Percentiles rank a stretch among this genome's conserved stretches.
Conservation (phyloP, 2,113 vertebrate genomes). For the Megaptera novaeangliae region DNA sequence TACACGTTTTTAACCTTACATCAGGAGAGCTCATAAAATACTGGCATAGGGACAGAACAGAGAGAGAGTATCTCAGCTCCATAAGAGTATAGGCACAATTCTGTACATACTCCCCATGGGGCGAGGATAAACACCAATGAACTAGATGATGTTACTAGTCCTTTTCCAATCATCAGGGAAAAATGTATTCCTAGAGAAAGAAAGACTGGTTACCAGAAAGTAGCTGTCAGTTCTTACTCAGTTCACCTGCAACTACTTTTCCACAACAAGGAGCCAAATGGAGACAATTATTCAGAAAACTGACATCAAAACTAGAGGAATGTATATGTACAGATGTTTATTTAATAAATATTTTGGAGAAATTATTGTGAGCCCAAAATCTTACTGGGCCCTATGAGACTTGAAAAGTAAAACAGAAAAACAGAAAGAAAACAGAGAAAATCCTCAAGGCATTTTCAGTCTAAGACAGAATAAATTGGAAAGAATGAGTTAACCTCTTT, state of each 20-base stretch:
- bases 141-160: not conserved
- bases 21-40: not conserved
- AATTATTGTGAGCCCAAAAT: not conserved
- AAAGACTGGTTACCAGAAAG: conserved; percentile 28
- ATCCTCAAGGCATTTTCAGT: not conserved
- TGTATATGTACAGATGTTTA: not conserved
- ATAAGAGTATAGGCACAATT: not conserved
- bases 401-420: not conserved
- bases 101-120: not conserved
- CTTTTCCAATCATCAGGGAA: conserved; percentile 15
- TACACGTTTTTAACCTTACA: not conserved
- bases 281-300: not conserved
- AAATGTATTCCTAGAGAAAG: conserved; percentile 5
- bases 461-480: not conserved
- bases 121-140: not conserved
- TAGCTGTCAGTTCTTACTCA: conserved; percentile 37
- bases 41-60: not conserved
- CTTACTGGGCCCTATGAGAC: not conserved
- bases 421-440: not conserved
- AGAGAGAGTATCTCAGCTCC: not conserved
- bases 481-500: not conserved
- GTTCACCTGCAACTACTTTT: not conserved
- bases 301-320: not conserved
- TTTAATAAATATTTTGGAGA: not conserved
- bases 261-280: not conserved